Evolutionary conservation across 2,797 vertebrate species (phyloP), one percentile per base, ranked within the genome.

Genomic region (Neostethus bicornis): DNA sequence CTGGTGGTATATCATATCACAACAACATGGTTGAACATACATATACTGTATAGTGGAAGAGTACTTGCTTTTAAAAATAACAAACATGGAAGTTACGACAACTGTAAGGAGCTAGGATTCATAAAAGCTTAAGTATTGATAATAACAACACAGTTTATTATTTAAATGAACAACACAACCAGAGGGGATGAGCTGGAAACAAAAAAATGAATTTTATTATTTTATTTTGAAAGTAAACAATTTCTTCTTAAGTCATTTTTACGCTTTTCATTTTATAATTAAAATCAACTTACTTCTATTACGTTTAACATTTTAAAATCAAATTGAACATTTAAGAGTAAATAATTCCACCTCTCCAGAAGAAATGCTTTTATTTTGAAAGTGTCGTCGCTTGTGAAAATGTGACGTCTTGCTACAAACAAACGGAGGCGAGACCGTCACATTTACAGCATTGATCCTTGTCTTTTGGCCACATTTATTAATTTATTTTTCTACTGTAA

Each of bases 351-450:
- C n/a, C 2, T 2, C 6, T 7, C 0, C 6, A 35, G 61, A 71
- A 78, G 80, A 85, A 78, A 54, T 75, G 3, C 14, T 29, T 1
- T 44, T 0, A 2, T 14, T 11, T 55, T 12, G 20, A 32, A 57
- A 38, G 21, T 19, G 2, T 7, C 19, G 2, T 7, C 21, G 25
- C 45, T 25, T 4, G 13, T 9, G 4, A 51, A 34, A 37, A 55
- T 45, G 79, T 85, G 86, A 85, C 84, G 85, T 70, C 50, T 66
- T 65, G 70, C 38, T 72, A 67, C 71, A 86, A 86, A 85, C 76
- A 85, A 70, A 79, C 73, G 0, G 35, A 42, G n/a, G 50, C 44
- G 35, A 47, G 48, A 42, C 23, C 6, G 23, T 32, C 19, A 5
- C 4, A 26, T 32, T 39, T 3, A 14, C 2, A 10, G 26, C 67